A percentile compares a stretch with the other conserved stretches of the same genome.
Conservation (phyloP, 2,113 vertebrate species). For the Oreochromis tanganicae region DNA sequence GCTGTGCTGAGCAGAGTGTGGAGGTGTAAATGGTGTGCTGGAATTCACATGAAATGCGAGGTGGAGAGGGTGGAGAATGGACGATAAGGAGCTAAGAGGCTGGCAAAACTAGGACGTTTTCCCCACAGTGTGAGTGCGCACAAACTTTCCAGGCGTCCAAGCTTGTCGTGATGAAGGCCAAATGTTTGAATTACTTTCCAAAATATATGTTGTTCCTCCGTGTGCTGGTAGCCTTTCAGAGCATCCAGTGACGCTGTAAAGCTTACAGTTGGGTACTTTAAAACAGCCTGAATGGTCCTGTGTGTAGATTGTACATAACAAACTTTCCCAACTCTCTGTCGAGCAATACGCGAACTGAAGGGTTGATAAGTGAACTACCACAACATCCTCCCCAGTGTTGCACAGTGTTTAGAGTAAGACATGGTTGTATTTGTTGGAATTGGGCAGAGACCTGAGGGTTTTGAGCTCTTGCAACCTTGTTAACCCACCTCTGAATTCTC, state of each 20-base stretch:
- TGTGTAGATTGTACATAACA: conserved; percentile 22
- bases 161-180: not conserved
- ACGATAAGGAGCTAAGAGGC: not conserved
- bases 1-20: conserved; percentile 9
- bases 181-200: not conserved
- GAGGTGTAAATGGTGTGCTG: conserved; percentile 53
- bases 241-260: conserved; percentile 3
- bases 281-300: not conserved
- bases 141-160: not conserved
- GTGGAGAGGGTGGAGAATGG: not conserved
- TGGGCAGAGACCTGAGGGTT: conserved; percentile 63
- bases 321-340: not conserved
- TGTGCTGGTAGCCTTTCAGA: conserved; percentile 1
- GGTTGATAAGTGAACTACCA: not conserved
- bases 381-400: not conserved
- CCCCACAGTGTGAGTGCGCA: not conserved
- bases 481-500: conserved; percentile 21
- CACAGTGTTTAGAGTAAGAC: conserved; percentile 67
- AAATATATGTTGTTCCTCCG: not conserved
- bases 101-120: not conserved
- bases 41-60: conserved; percentile 32
- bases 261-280: not conserved
- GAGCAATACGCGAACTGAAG: not conserved
- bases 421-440: conserved; percentile 41
- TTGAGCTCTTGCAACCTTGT: conserved; percentile 38